phyloP scores from a whole-genome alignment of 2,888 invertebrate species.

The Eupithecia pulchellata region DNA sequence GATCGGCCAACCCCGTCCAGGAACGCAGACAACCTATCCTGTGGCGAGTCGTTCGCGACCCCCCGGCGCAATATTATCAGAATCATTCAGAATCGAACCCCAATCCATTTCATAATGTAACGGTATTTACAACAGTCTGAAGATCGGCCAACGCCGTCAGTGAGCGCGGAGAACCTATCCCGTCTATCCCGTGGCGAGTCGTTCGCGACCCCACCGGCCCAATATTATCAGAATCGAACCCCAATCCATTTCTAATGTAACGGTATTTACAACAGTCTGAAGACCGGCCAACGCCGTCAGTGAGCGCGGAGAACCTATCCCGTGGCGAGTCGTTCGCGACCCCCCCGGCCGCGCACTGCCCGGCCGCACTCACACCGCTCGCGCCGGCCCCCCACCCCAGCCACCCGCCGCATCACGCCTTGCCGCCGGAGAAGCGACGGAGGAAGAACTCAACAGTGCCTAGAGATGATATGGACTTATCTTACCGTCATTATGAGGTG shows the following conservation, averaged over 20 bases:
- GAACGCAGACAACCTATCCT: too few species aligned
- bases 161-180: constrained; percentile 82
- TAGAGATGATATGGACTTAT: constrained; percentile 71
- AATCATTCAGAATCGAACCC: not conserved
- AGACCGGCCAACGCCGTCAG: constrained; percentile 79
- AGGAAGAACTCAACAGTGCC: constrained; percentile 78
- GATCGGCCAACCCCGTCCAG: constrained; percentile 80
- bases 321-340: constrained; percentile 77
- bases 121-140: constrained; percentile 62
- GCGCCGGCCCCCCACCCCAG: constrained; percentile 53
- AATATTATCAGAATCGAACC: not conserved
- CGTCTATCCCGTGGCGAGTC: too few species aligned
- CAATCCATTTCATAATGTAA: not conserved
- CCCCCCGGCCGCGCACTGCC: constrained; percentile 72
- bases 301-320: constrained; percentile 80
- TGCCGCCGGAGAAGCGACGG: constrained; percentile 75
- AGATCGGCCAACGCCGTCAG: constrained; percentile 79
- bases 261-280: constrained; percentile 62
- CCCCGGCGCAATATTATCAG: too few species aligned
- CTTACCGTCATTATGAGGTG: constrained; percentile 79
- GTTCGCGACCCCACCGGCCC: too few species aligned
- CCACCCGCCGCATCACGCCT: constrained; percentile 52
- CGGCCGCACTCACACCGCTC: constrained; percentile 67
- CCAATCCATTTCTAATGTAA: not conserved
- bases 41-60: too few species aligned